Evolutionary conservation across 2,797 vertebrate genomes (phyloP).

Genomic region (Chaunax sp.): DNA sequence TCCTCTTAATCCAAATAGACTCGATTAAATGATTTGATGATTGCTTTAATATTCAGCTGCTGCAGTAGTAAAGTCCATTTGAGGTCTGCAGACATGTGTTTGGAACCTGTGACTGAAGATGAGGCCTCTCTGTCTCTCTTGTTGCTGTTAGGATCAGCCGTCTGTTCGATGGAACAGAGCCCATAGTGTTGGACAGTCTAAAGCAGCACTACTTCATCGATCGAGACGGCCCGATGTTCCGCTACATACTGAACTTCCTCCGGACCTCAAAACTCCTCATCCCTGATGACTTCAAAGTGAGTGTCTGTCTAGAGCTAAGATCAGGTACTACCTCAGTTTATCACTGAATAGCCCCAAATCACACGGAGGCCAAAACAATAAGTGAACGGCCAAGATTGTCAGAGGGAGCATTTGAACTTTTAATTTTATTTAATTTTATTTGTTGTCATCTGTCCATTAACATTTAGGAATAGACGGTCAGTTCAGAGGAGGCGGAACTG

Average conservation of each 20-base stretch:
- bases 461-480: too few relatives aligned
- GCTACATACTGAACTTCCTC: constrained; percentile 97
- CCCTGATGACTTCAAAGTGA: constrained; percentile 98
- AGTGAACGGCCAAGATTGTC: not conserved
- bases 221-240: constrained; percentile 98
- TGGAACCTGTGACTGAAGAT: too few relatives aligned
- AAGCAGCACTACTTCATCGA: constrained; percentile 99
- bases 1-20: too few relatives aligned
- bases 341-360: constrained; percentile 5
- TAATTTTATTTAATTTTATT: too few relatives aligned
- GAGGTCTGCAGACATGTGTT: too few relatives aligned
- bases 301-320: constrained; percentile 60
- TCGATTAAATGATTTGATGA: too few relatives aligned
- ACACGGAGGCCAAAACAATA: not conserved
- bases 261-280: constrained; percentile 95
- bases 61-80: too few relatives aligned
- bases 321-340: constrained; percentile 37
- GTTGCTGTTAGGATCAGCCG: constrained; percentile 88
- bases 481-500: too few relatives aligned
- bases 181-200: constrained; percentile 97
- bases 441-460: too few relatives aligned
- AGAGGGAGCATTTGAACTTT: too few relatives aligned
- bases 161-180: constrained; percentile 95
- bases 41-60: too few relatives aligned
- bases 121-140: constrained; percentile 12